Evolutionary conservation across 2,113 vertebrate species (phyloP), one percentile per base, ranked within the genome.

Genomic region (Dromas ardeola): DNA sequence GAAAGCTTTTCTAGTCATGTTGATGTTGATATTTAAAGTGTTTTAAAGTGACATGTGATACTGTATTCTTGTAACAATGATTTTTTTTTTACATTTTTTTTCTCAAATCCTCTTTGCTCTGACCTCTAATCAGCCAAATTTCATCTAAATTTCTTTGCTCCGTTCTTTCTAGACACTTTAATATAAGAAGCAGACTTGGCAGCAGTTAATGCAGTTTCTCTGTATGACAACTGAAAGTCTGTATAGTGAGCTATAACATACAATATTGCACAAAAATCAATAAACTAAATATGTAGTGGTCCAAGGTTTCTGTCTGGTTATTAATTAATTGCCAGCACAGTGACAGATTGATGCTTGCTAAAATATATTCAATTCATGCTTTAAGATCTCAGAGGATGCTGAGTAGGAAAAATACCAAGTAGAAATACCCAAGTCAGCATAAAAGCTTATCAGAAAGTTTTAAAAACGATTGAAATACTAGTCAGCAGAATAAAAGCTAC

Each of bases 401-500:
- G 65, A 93, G 26, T 38, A 72, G n/a, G 74, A 94, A 92, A 97
- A 86, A 93, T 65, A 47, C 49, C 49, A 84, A 78, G 20, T 59
- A 40, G 72, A 79, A 92, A 88, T 11, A 53, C 6, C 23, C 58
- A 50, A 76, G 81, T 95, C 88, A 97, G 49, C 88, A 91, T 62
- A 87, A 94, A 97, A 62, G 15, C 73, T 38, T 93, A 25, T 47
- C 62, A 83, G 25, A 59, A 83, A 90, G 42, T 76, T 92, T 90
- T 47, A 3, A 26, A 50, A 91, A 93, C 47, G 3, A 43, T 23
- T 62, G 50, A 78, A 72, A 90, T 61, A 49, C 19, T 14, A 95
- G 66, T 88, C 94, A 96, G 86, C 63, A 90, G 86, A 92, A 89
- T 73, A 92, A 95, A 96, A 96, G 40, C 50, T 56, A 67, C 5